Base-by-base conservation (phyloP, 37 sponge, comb jelly and placozoan species). In the Aplysina aerophoba region DNA sequence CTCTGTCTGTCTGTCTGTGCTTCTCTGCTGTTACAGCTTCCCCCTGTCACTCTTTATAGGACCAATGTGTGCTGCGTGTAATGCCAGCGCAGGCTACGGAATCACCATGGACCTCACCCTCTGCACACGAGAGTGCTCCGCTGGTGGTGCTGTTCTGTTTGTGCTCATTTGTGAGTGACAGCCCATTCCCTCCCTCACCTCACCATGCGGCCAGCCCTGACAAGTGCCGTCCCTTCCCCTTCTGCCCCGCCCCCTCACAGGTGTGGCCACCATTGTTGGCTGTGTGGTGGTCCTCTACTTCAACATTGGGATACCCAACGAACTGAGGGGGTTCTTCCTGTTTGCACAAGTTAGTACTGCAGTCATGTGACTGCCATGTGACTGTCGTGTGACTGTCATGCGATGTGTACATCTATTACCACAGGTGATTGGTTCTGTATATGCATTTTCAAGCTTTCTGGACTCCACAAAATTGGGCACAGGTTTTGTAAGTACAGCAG, bases 81-180 rank as follows among this genome's bases (percentile, higher is more conserved):
- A 13, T 17, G 53, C n/a, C 25, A 24, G 40, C 0, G 79, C 64
- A 13, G 79, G 78, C 0, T 82, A 84, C 39, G 88, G 78, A 2
- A 84, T 93, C 50, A 90, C 90, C 21, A 61, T 93, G 83, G 90
- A 93, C 72, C 79, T 93, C 14, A 87, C 64, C 64, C 22, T 14
- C 12, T 93, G 93, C 81, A 27, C 57, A 24, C 27, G 28, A 24
- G 21, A 77, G 38, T 31, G 12, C 56, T 20, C 44, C 50, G 53
- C 80, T 79, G 22, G 35, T 24, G 41, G n/a, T 44, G 89, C 87
- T 19, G n/a, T 83, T 8, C 31, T 89, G 36, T 89, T 92, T 66
- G 39, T 87, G 28, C 0, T 84, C 19, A 75, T 91, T 0, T 84
- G 81, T 87, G 66, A 86, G 90, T 86, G 50, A 36, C 20, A 37